A percentile compares a stretch with the other conserved stretches of the same genome.
Evolutionary conservation across 2,113 vertebrate genomes (phyloP).

Genomic region (Cricetomys ansorgei): DNA sequence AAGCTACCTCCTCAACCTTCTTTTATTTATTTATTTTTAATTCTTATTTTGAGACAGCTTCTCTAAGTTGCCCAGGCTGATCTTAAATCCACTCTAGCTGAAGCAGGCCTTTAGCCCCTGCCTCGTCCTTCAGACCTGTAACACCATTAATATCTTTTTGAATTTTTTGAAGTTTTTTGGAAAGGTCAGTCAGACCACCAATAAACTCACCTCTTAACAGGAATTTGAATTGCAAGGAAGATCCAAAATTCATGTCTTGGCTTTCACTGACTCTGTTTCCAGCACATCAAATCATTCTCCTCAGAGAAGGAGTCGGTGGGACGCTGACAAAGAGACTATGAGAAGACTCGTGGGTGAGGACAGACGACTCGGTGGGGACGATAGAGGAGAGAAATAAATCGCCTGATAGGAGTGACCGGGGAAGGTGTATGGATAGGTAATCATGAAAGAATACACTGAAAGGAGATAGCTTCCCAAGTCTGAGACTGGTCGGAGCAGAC

Average conservation of each 20-base stretch:
- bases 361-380: background rate
- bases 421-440: background rate
- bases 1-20: background rate
- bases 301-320: background rate
- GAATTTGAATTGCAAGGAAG: background rate
- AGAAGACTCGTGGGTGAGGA: background rate
- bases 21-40: background rate
- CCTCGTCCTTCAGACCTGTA: background rate
- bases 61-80: background rate
- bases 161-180: background rate
- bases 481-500: background rate
- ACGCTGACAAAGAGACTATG: background rate
- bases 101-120: background rate
- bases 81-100: background rate
- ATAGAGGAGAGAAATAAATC: background rate
- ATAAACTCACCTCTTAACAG: background rate
- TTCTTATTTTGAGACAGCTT: background rate
- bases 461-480: background rate
- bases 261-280: background rate
- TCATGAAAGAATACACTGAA: background rate
- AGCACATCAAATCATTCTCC: background rate
- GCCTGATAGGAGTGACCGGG: background rate
- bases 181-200: constrained; percentile 37
- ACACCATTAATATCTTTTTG: background rate
- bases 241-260: background rate